Conservation (phyloP, 2,888 invertebrate species). For the Busseola fusca region DNA sequence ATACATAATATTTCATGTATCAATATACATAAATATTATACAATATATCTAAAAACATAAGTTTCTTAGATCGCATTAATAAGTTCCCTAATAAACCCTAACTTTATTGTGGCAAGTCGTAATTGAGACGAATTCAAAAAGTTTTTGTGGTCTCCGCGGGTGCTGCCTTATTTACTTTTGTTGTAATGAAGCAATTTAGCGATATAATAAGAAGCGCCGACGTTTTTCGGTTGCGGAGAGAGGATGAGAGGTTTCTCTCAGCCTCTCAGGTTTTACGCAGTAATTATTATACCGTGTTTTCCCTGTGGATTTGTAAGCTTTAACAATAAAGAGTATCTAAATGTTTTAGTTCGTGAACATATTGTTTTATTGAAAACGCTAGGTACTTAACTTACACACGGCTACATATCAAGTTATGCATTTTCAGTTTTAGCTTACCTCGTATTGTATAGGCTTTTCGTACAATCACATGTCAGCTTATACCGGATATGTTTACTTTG, state of each 20-base stretch:
- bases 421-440: too few relatives aligned
- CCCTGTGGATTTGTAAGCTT: constrained; percentile 4
- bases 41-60: constrained; percentile 22
- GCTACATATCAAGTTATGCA: too few relatives aligned
- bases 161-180: constrained; percentile 49
- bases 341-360: neutral
- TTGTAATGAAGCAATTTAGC: constrained; percentile 52
- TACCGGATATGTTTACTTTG: too few relatives aligned
- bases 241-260: constrained; percentile 28
- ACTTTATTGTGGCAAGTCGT: constrained; percentile 50
- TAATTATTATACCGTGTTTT: constrained; percentile 26
- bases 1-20: too few relatives aligned
- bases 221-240: constrained; percentile 25
- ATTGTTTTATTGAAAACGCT: neutral
- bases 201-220: constrained; percentile 31
- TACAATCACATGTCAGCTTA: too few relatives aligned
- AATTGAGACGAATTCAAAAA: constrained; percentile 60
- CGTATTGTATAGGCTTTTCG: too few relatives aligned
- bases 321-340: neutral
- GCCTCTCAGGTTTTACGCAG: constrained; percentile 13
- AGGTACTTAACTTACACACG: too few relatives aligned
- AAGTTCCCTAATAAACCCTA: constrained; percentile 52
- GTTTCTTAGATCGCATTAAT: constrained; percentile 34
- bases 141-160: constrained; percentile 53
- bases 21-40: constrained; percentile 9